Conservation (phyloP, 2,888 invertebrate species). For the Oxytorus armatus region DNA sequence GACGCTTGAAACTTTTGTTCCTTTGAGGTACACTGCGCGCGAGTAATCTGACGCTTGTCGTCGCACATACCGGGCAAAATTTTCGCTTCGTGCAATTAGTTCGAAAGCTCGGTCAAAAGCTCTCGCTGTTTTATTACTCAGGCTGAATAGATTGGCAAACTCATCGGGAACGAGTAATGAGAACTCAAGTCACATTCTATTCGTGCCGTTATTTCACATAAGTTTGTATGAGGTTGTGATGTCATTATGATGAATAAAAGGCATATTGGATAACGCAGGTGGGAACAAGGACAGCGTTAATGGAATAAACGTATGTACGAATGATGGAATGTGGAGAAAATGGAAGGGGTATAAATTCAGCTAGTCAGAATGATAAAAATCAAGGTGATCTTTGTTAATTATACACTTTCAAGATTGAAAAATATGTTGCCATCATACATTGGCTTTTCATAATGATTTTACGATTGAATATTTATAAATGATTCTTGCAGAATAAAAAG, state of each 20-base stretch:
- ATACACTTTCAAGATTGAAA: no score
- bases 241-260: constrained; percentile 1
- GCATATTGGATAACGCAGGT: no score
- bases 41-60: constrained; percentile 54
- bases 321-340: neutral
- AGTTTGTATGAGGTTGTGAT: neutral
- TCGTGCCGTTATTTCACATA: neutral
- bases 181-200: neutral
- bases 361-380: no score
- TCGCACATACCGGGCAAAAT: constrained; percentile 44
- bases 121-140: constrained; percentile 13
- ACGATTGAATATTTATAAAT: no score
- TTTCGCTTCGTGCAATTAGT: constrained; percentile 54
- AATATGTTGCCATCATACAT: no score
- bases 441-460: no score
- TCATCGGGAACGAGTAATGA: constrained; percentile 14
- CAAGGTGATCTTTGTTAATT: no score
- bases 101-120: constrained; percentile 46
- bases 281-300: neutral
- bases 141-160: constrained; percentile 2
- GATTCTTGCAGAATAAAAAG: no score
- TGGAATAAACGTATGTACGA: neutral
- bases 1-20: constrained; percentile 63
- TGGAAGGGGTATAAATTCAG: no score
- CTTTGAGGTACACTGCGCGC: constrained; percentile 54